These are phyloP conservation scores for Antechinus stuartii DNA, from an alignment of 2,113 vertebrate species.

Conservation along the genomic window DNA sequence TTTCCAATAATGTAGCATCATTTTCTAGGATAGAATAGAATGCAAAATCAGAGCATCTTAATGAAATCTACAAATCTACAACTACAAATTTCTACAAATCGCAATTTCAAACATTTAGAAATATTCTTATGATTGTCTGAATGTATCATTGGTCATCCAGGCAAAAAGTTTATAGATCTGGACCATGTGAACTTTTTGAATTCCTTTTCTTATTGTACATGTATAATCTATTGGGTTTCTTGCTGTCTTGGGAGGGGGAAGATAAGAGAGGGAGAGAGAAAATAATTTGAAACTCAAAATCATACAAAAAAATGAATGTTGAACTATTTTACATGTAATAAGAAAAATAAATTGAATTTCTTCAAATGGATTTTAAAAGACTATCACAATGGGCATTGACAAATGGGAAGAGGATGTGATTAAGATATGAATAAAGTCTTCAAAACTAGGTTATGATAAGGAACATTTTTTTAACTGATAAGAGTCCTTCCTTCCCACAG, in stretches of 20 bases:
- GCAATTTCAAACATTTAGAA: background rate
- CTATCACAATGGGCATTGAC: background rate
- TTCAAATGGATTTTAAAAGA: background rate
- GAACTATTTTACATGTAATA: no score
- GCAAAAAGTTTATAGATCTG: background rate
- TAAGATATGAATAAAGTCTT: background rate
- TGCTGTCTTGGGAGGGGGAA: no score
- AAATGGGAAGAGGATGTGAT: background rate
- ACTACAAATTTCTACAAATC: background rate
- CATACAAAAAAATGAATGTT: no score
- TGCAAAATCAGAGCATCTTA: background rate
- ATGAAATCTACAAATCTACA: background rate
- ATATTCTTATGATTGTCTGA: background rate
- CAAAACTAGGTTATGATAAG: background rate
- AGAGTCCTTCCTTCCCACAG: background rate
- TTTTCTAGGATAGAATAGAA: constrained; percentile 33
- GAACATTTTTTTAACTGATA: background rate
- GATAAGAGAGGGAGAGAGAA: no score
- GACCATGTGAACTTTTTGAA: background rate
- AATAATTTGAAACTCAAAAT: no score
- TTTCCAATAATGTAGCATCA: background rate
- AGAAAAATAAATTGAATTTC: no score
- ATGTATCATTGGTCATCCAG: background rate
- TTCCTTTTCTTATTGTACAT: background rate
- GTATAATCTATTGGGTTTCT: no score